Evolutionary conservation across 2,888 invertebrate genomes (phyloP), one percentile per base, ranked within the genome.

Genomic region (Temnothorax unifasciatus): DNA sequence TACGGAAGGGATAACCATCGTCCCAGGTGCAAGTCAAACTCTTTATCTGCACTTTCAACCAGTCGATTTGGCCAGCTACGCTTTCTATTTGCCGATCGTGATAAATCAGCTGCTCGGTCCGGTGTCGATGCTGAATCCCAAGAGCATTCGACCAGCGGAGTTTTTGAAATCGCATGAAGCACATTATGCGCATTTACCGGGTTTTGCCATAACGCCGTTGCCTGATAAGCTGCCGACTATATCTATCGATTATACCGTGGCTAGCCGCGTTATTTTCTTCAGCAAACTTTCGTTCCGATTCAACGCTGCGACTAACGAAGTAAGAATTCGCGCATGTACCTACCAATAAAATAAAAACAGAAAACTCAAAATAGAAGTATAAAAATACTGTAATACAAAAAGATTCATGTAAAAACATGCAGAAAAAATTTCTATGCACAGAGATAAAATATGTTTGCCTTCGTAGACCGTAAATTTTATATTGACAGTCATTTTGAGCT

Each of bases 61-160:
- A 0, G 87, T 91, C 13, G 95, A 95, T 81, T 90, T 95, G 1
- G 93, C 95, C 86, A 96, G 96, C 84, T 96, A 96, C 90, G 95
- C 96, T 75, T 96, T 96, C 92, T 96, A 95, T 88, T 94, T 97
- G 75, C 97, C 97, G 0, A 95, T 96, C 84, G 95, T 96, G 90
- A 94, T 97, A 25, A 97, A 97, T 90, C 95, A 95, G 76, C 92
- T 96, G 61, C 89, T 97, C 69, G 97, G 96, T 0, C 96, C 97
- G 9, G 95, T 96, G 6, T 88, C 94, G 87, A 69, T 92, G 84
- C 94, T 90, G 90, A 93, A 90, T 63, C 92, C 86, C 0, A 90
- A 87, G n/a, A 88, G 90, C 1, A 74, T 81, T 15, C 86, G 82
- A 76, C 83, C 93, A 0, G 52, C 25, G 0, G 86, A 88, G 38